phyloP scores from a whole-genome alignment of 1,140 invertebrate genomes.

The Chlorops oryzae region DNA sequence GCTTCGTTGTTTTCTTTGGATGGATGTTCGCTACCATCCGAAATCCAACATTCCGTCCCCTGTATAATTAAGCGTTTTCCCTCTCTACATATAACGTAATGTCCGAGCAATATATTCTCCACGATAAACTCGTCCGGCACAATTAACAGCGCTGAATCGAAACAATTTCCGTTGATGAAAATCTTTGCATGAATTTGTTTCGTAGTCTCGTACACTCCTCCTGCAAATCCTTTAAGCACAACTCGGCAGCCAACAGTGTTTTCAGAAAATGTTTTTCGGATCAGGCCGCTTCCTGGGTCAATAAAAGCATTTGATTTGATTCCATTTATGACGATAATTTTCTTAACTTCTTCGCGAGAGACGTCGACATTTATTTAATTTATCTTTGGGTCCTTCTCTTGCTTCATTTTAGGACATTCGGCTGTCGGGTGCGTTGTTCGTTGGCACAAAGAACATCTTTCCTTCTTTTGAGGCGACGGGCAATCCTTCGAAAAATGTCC shows the following conservation, averaged over 20 bases:
- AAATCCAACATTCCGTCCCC: background rate
- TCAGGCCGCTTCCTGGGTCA: no score
- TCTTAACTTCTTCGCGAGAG: no score
- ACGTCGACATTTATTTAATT: background rate
- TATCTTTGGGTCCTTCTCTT: background rate
- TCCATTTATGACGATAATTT: background rate
- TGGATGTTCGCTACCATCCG: no score
- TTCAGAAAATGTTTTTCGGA: no score
- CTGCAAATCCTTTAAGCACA: no score
- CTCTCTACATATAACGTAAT: background rate
- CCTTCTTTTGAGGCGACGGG: background rate
- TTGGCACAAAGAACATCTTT: background rate
- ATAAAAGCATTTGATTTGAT: background rate
- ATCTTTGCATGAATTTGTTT: no score
- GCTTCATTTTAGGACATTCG: background rate
- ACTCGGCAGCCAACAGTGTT: no score
- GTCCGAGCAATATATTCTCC: background rate
- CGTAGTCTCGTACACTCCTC: no score
- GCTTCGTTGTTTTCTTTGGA: no score
- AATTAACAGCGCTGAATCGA: no score
- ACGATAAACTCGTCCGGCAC: background rate
- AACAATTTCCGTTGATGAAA: no score
- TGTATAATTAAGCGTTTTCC: background rate
- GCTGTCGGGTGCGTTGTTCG: background rate
- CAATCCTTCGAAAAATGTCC: no score